These are phyloP conservation scores for Pseudococcus longispinus DNA, from an alignment of 2,888 invertebrate species.

Conservation along the genomic window DNA sequence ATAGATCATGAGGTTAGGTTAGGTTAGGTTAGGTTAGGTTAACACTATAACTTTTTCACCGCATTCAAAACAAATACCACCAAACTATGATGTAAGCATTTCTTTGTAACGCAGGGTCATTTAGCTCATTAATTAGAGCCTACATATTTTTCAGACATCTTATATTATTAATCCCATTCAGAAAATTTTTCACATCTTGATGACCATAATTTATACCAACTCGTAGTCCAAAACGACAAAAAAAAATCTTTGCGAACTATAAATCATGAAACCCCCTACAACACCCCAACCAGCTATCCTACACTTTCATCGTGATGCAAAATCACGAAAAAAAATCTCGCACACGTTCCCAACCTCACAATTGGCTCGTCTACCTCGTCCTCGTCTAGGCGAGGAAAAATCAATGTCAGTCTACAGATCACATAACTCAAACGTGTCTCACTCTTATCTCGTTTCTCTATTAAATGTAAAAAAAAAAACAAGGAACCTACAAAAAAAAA, in stretches of 20 bases:
- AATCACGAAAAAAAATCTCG: neutral
- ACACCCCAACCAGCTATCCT: neutral
- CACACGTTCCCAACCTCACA: neutral
- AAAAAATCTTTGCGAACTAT: neutral
- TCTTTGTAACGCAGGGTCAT: too few species aligned
- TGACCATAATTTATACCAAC: too few species aligned
- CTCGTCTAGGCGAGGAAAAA: neutral
- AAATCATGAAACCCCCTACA: neutral
- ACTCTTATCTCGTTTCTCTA: neutral
- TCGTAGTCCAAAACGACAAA: too few species aligned
- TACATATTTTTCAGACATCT: too few species aligned
- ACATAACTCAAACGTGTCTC: neutral
- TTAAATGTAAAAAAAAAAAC: neutral
- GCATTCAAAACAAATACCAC: too few species aligned
- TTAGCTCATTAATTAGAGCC: too few species aligned
- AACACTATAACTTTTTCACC: too few species aligned
- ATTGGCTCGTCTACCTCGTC: neutral
- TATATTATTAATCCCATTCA: too few species aligned
- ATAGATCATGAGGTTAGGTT: too few species aligned
- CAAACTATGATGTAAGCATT: too few species aligned
- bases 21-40: too few species aligned
- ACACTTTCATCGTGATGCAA: neutral
- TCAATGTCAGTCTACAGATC: neutral
- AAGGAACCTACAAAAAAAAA: neutral
- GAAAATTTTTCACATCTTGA: too few species aligned